A percentile compares a stretch with the other conserved stretches of the same genome.
phyloP scores from a whole-genome alignment of 2,113 vertebrate species.

The Pontoporia blainvillei region DNA sequence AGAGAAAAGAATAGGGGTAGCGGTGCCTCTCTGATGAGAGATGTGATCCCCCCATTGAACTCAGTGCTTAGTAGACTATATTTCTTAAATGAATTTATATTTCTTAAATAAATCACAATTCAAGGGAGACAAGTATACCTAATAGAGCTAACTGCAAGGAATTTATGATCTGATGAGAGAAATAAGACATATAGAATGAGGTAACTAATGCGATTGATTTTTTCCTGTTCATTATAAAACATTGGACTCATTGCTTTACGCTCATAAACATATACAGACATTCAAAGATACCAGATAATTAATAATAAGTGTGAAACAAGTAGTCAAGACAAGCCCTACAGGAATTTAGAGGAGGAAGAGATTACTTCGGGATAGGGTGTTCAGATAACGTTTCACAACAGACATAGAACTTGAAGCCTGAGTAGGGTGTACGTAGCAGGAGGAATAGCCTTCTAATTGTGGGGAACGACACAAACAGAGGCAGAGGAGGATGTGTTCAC shows the following conservation, averaged over 20 bases:
- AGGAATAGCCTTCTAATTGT: background rate
- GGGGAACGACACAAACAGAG: background rate
- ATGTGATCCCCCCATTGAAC: background rate
- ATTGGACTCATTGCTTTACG: background rate
- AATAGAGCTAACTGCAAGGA: background rate
- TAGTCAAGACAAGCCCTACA: background rate
- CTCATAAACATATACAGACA: background rate
- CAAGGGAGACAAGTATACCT: background rate
- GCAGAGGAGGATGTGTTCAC: background rate
- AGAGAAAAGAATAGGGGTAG: background rate
- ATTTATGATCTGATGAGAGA: conserved; percentile 1
- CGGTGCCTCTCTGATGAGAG: background rate
- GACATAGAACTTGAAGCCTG: background rate
- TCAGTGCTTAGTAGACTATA: background rate
- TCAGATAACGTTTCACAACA: background rate
- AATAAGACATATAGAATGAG: background rate
- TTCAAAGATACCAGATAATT: background rate
- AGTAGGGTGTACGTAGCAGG: background rate
- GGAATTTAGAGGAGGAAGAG: background rate
- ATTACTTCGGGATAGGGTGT: background rate
- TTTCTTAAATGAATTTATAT: background rate
- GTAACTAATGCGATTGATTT: background rate
- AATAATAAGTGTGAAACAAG: background rate
- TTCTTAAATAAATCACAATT: background rate
- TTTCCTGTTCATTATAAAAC: background rate